Conservation (phyloP, 35 echinoderm and acorn worm genomes). For the Stichopus chloronotus region DNA sequence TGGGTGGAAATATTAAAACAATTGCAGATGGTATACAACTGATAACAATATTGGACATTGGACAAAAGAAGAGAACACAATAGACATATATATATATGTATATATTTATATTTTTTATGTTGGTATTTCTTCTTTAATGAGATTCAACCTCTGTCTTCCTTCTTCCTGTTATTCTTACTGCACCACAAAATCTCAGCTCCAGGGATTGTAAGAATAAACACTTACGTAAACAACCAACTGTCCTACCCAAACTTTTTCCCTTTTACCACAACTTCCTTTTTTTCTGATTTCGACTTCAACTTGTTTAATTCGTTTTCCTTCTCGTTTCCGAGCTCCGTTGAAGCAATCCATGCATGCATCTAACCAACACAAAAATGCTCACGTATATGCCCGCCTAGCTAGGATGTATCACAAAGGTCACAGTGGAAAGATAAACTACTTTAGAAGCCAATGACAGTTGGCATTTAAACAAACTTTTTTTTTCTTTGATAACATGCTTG, state of each 20-base stretch:
- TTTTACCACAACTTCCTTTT: neutral
- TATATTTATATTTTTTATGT: too few species aligned
- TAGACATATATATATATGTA: too few species aligned
- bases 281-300: neutral
- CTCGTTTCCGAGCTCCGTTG: neutral
- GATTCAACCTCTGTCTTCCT: neutral
- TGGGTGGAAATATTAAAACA: too few species aligned
- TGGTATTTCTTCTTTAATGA: neutral
- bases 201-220: slow-evolving; percentile 12
- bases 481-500: slow-evolving; percentile 51
- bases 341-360: neutral
- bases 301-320: neutral
- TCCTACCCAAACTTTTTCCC: neutral
- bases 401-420: neutral
- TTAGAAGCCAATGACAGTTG: slow-evolving; percentile 36
- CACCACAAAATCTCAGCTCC: slow-evolving; percentile 3
- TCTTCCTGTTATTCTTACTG: slow-evolving; percentile 4
- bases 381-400: too few species aligned
- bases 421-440: slow-evolving; percentile 38
- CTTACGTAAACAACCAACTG: neutral
- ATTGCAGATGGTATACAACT: too few species aligned
- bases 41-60: too few species aligned
- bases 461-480: slow-evolving; percentile 64
- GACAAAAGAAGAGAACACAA: too few species aligned
- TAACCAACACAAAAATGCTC: neutral